Evolutionary conservation across 2,113 vertebrate species (phyloP), one percentile per base, ranked within the genome.

Genomic region (Campylorhamphus procurvoides): DNA sequence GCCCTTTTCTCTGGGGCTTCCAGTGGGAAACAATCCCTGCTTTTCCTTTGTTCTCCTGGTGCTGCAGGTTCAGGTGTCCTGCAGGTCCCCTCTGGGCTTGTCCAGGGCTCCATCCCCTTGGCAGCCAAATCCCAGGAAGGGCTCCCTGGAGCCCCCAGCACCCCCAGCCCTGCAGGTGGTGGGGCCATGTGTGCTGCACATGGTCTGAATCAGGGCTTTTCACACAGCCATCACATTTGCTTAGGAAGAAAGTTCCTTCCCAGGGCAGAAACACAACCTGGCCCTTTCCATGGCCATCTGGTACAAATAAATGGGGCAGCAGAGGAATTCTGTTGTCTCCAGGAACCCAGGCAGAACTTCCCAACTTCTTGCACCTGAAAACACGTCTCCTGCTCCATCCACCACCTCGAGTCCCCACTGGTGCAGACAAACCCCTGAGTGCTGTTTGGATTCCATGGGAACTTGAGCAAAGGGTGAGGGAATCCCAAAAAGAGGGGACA

Each of bases 121-220:
- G 5, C 37, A 62, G 55, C 81, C 44, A 62, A 25, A 16, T 39
- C 84, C 69, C 77, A 6, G 72, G 3, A 46, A 17, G 53, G 71
- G 72, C 76, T 95, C 81, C 86, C 93, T 52, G 64, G 35, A 50
- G 83, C 16, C 64, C 44, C 4, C 1, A 39, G 37, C 40, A 14
- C 5, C 7, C 35, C 1, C 1, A 5, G 53, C 81, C 47, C 89
- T 71, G 85, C 94, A 95, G 91, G 14, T 91, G 87, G 20, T 3
- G 14, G 9, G 20, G 19, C 81, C 77, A 93, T 71, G 75, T 95
- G 95, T 63, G 83, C 87, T 80, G 87, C 96, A 96, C 87, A 90
- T 89, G 95, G 66, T n/a, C 81, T 64, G 10, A 4, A 60, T 3
- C 14, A 81, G n/a, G 81, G 14, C 63, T 85, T 53, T 69, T 64